These are phyloP conservation scores for Gymnosoma rotundatum DNA, from an alignment of 2,888 invertebrate species.

Conservation along the genomic window DNA sequence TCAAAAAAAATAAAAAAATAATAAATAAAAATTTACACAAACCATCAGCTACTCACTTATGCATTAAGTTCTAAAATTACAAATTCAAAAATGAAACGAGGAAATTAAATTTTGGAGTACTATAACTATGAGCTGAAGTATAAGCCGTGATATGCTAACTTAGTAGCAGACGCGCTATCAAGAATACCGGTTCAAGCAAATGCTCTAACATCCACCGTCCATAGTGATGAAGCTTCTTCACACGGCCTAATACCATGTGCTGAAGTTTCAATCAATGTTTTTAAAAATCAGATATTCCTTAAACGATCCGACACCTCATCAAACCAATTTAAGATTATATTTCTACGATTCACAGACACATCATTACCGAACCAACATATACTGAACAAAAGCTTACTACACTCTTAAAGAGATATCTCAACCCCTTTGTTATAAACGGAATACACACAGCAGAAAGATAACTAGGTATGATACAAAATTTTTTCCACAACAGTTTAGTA, in stretches of 20 bases:
- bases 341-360: background rate
- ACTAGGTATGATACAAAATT: background rate
- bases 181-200: background rate
- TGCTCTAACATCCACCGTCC: no score
- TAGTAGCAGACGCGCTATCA: background rate
- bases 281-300: background rate
- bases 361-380: background rate
- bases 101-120: background rate
- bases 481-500: constrained; percentile 13
- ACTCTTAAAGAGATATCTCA: background rate
- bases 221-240: no score
- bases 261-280: background rate
- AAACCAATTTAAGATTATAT: background rate
- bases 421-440: background rate
- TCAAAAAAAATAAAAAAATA: no score
- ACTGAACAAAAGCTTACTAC: background rate
- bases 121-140: background rate
- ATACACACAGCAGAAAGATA: background rate
- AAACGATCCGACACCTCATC: background rate
- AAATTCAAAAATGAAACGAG: background rate
- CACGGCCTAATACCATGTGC: background rate
- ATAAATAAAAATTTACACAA: background rate
- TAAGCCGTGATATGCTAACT: background rate
- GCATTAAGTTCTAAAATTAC: background rate
- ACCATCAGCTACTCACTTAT: background rate